These are phyloP conservation scores for Ophonus ardosiacus DNA, from an alignment of 2,888 invertebrate genomes.

Conservation along the genomic window DNA sequence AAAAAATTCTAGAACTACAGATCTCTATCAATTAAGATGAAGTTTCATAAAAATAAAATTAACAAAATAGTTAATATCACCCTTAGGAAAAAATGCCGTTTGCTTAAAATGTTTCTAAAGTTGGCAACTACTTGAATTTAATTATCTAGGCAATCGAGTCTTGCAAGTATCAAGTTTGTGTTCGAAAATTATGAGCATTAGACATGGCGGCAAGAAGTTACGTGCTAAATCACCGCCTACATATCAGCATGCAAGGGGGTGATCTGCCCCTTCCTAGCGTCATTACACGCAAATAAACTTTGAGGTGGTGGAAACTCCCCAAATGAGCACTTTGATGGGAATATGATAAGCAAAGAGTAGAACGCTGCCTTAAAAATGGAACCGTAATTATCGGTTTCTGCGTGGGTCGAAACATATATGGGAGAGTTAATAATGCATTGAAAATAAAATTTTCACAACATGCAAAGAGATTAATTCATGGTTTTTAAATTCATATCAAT, in stretches of 20 bases:
- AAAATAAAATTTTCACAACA: neutral
- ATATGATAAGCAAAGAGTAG: neutral
- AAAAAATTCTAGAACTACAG: too few species aligned
- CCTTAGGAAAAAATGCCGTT: too few species aligned
- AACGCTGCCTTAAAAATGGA: slow-evolving; percentile 27
- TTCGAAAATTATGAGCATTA: slow-evolving; percentile 20
- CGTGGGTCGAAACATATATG: neutral
- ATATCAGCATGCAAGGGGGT: slow-evolving; percentile 10
- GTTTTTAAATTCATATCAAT: neutral
- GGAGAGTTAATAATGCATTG: neutral
- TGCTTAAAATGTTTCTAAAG: too few species aligned
- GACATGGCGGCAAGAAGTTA: slow-evolving; percentile 39
- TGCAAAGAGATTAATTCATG: neutral
- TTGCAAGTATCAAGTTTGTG: slow-evolving; percentile 23
- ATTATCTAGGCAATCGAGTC: neutral
- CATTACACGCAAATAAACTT: slow-evolving; percentile 34
- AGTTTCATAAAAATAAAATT: too few species aligned
- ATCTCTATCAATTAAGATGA: too few species aligned
- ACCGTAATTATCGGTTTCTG: slow-evolving; percentile 31
- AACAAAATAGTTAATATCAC: too few species aligned
- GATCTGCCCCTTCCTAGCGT: slow-evolving; percentile 5
- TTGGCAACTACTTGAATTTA: neutral
- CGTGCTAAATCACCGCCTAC: slow-evolving; percentile 22
- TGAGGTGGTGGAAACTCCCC: neutral
- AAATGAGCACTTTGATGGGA: slow-evolving; percentile 15